phyloP scores from a whole-genome alignment of 1,140 invertebrate genomes.

The Maconellicoccus hirsutus region DNA sequence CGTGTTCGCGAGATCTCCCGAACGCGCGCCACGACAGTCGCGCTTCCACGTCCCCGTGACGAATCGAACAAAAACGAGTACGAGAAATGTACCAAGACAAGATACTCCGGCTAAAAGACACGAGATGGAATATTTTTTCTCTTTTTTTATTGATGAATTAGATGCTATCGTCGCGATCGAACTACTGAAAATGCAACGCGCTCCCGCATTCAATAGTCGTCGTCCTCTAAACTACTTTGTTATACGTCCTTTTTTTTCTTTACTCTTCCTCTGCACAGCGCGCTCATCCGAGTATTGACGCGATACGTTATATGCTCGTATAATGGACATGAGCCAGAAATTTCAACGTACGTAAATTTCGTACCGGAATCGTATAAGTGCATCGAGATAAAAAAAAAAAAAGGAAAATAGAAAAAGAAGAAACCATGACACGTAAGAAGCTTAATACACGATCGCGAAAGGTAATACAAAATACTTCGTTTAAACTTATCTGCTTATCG shows the following conservation, averaged over 20 bases:
- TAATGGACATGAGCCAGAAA: not conserved
- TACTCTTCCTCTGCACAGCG: too few species aligned
- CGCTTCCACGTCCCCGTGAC: too few species aligned
- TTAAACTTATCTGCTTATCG: conserved; percentile 16
- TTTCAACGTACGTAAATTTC: not conserved
- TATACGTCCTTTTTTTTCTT: not conserved
- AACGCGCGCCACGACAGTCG: not conserved
- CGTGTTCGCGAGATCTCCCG: not conserved
- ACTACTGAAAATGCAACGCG: conserved; percentile 3
- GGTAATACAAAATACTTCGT: not conserved
- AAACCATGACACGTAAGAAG: not conserved
- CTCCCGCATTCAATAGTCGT: not conserved
- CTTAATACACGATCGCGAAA: not conserved
- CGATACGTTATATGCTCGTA: not conserved
- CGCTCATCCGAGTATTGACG: too few species aligned
- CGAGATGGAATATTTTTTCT: too few species aligned
- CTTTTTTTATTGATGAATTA: conserved; percentile 1
- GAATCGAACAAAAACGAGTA: too few species aligned
- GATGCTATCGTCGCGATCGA: conserved; percentile 2
- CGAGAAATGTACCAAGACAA: too few species aligned
- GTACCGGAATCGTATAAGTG: not conserved
- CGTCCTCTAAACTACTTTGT: conserved; percentile 7
- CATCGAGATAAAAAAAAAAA: not conserved
- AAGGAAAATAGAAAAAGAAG: too few species aligned
- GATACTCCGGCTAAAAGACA: too few species aligned